Evolutionary conservation across 2,797 vertebrate species (phyloP), one percentile per base, ranked within the genome.

Genomic region (Siniperca scherzeri): DNA sequence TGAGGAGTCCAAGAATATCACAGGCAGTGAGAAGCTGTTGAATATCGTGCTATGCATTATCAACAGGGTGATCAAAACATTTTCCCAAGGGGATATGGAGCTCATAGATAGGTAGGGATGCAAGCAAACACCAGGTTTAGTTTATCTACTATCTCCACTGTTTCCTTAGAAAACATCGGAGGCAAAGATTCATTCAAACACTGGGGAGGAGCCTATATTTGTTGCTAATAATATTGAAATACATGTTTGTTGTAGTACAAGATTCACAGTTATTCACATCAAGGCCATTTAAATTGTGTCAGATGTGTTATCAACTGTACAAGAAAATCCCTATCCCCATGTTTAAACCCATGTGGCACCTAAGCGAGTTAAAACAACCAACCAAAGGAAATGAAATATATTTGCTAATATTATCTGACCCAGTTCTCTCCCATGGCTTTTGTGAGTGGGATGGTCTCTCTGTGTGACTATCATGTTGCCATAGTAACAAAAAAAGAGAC

Each of bases 401-500:
- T 85, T 71, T 78, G 55, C 38, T 52, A 59, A 73, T 56, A 50
- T 52, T 27, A 65, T 74, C 62, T 81, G 81, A 85, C 69, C 78
- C 55, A 83, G 10, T 87, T 88, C 46, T 55, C 55, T 67, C 25
- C 36, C 0, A 11, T 84, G 36, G 40, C 59, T 70, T 62, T 50
- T 38, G 38, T 44, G 52, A 67, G 33, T 25, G 7, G 44, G 69
- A 22, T 48, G 3, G 38, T 74, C 59, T 57, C 70, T 65, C 4
- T 64, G 57, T 76, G 55, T 80, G 76, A 83, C 60, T 76, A 30
- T 52, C 27, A 42, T 14, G 85, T 89, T 84, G 66, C 85, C 87
- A 82, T 86, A 80, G 89, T 38, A 81, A 90, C 88, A 76, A 68
- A 78, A 27, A 25, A 44, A 22, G 38, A 83, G 67, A 67, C 52